These are phyloP conservation scores for Penaeus chinensis DNA, from an alignment of 1,140 invertebrate species.

Conservation along the genomic window DNA sequence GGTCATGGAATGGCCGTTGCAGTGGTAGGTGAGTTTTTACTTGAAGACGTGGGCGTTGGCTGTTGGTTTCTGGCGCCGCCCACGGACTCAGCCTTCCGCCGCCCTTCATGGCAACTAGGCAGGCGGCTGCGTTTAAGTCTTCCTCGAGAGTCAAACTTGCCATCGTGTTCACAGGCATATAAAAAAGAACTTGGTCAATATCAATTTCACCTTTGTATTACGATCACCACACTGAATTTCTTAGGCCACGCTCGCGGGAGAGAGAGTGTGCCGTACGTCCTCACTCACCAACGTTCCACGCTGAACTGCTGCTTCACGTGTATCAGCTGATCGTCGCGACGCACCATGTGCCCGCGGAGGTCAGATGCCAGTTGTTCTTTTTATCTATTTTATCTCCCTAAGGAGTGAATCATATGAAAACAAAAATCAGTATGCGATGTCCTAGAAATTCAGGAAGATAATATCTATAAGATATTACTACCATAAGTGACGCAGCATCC, in stretches of 20 bases:
- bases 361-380: conserved; percentile 6
- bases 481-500: neutral
- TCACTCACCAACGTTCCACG: conserved; percentile 7
- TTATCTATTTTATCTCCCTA: neutral
- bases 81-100: conserved; percentile 37
- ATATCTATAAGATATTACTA: too few species aligned
- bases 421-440: neutral
- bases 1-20: conserved; percentile 45
- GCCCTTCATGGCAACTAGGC: conserved; percentile 52
- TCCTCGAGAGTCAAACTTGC: conserved; percentile 48
- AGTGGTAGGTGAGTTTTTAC: conserved; percentile 47
- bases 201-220: neutral
- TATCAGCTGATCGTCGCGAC: conserved; percentile 51
- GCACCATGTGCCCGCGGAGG: conserved; percentile 44
- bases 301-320: conserved; percentile 53
- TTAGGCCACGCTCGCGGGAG: conserved; percentile 21
- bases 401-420: neutral
- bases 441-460: too few species aligned
- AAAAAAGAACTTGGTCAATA: conserved; percentile 12
- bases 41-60: conserved; percentile 55
- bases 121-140: conserved; percentile 48
- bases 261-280: neutral
- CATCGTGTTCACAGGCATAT: conserved; percentile 31
- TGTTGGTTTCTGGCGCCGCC: conserved; percentile 47
- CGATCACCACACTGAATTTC: conserved; percentile 10